Percentiles rank a stretch among this genome's conserved stretches.
phyloP scores from a whole-genome alignment of 2,113 vertebrate genomes.

The Xenopus borealis region DNA sequence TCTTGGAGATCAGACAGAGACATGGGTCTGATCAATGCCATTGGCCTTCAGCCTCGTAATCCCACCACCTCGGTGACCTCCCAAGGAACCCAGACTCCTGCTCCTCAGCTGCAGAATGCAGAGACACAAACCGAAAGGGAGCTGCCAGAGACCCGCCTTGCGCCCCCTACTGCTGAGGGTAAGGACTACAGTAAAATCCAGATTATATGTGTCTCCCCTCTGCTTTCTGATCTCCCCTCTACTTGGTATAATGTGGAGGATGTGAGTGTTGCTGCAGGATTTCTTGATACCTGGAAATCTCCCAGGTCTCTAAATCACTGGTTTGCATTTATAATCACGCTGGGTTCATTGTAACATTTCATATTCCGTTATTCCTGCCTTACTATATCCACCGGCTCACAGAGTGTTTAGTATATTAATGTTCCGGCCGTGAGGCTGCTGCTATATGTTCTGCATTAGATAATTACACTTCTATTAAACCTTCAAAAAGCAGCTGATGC shows the following conservation, averaged over 20 bases:
- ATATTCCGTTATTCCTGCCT: too few species aligned
- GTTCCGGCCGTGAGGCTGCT: too few species aligned
- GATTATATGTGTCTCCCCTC: too few species aligned
- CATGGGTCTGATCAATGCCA: constrained; percentile 97
- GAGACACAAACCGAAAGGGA: constrained; percentile 95
- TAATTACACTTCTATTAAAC: too few species aligned
- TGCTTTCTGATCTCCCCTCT: too few species aligned
- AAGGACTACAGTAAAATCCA: constrained; percentile 37
- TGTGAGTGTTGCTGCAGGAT: neutral
- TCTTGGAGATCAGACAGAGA: constrained; percentile 92
- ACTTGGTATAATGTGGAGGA: neutral
- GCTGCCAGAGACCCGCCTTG: constrained; percentile 70
- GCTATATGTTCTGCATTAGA: too few species aligned
- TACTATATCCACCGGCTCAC: too few species aligned
- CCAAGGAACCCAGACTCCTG: constrained; percentile 93
- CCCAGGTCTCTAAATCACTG: too few species aligned
- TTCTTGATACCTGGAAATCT: neutral
- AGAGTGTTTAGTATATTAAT: too few species aligned
- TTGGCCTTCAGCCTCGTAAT: constrained; percentile 92
- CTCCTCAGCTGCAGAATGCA: constrained; percentile 89
- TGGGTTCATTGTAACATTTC: too few species aligned
- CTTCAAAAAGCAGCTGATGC: too few species aligned
- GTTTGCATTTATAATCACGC: too few species aligned
- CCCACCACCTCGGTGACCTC: constrained; percentile 92
- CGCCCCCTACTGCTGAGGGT: constrained; percentile 65